Evolutionary conservation across 2,113 vertebrate genomes (phyloP).

Genomic region (Nothobranchius furzeri): DNA sequence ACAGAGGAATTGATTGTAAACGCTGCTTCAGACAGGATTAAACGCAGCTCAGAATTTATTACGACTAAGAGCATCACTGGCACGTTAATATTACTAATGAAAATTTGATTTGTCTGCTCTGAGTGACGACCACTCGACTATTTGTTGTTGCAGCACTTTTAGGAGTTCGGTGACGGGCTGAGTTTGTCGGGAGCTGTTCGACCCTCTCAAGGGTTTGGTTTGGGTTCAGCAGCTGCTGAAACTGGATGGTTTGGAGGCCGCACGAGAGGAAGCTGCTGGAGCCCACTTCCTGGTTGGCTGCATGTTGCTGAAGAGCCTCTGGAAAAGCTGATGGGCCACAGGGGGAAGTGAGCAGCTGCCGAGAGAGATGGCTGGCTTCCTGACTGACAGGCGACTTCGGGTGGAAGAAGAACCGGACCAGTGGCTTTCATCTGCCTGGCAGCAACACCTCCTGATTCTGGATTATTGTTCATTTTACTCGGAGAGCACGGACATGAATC

Average conservation of each 20-base stretch:
- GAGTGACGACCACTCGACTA: no score
- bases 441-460: constrained; percentile 13
- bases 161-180: no score
- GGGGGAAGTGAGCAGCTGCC: constrained; percentile 8
- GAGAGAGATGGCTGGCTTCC: constrained; percentile 7
- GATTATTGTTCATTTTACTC: neutral
- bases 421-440: neutral
- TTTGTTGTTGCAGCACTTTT: no score
- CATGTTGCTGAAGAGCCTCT: constrained; percentile 9
- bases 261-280: constrained; percentile 10
- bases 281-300: constrained; percentile 6
- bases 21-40: constrained; percentile 39
- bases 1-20: constrained; percentile 59
- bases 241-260: neutral
- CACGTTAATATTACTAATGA: neutral
- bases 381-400: constrained; percentile 17
- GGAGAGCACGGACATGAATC: neutral
- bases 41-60: constrained; percentile 16
- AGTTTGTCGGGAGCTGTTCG: no score
- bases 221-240: constrained; percentile 25
- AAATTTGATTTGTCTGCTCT: neutral
- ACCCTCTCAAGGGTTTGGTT: neutral
- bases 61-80: neutral
- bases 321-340: constrained; percentile 17
- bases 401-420: neutral